Evolutionary conservation across 2,888 invertebrate genomes (phyloP).

Genomic region (Flexamia atlantica): DNA sequence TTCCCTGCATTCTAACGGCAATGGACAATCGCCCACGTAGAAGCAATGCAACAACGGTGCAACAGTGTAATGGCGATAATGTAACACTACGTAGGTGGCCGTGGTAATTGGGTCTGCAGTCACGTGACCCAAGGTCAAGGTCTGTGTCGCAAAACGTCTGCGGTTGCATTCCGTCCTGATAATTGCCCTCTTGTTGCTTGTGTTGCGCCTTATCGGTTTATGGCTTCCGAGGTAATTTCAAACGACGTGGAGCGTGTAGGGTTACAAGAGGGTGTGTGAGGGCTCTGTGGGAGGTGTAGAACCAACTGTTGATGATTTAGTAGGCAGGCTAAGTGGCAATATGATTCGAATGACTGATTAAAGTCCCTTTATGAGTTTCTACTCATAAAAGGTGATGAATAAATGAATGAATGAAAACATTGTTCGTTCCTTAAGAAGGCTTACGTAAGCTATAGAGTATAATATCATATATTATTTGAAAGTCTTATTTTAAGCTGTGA

Average conservation of each 20-base stretch:
- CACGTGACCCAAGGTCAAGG: slow-evolving; percentile 4
- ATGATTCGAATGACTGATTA: too few species aligned
- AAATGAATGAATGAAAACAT: too few species aligned
- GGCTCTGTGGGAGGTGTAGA: neutral
- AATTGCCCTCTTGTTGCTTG: neutral
- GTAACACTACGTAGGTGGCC: slow-evolving; percentile 15
- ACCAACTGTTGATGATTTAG: too few species aligned
- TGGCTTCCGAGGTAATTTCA: neutral
- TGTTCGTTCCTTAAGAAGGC: too few species aligned
- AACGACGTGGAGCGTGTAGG: neutral
- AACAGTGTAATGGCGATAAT: neutral
- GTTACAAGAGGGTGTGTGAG: neutral
- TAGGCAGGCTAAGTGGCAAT: too few species aligned
- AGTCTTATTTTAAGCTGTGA: too few species aligned
- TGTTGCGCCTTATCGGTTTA: neutral
- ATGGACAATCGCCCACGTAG: neutral
- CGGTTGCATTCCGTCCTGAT: neutral
- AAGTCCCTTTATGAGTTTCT: too few species aligned
- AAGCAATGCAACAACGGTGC: neutral
- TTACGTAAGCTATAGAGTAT: too few species aligned
- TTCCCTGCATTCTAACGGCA: neutral
- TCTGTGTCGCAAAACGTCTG: neutral
- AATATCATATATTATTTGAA: too few species aligned
- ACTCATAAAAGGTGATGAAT: too few species aligned
- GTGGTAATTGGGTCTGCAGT: neutral